These are phyloP conservation scores for Muscicapa adusta DNA, from an alignment of 2,113 vertebrate species.

Conservation along the genomic window DNA sequence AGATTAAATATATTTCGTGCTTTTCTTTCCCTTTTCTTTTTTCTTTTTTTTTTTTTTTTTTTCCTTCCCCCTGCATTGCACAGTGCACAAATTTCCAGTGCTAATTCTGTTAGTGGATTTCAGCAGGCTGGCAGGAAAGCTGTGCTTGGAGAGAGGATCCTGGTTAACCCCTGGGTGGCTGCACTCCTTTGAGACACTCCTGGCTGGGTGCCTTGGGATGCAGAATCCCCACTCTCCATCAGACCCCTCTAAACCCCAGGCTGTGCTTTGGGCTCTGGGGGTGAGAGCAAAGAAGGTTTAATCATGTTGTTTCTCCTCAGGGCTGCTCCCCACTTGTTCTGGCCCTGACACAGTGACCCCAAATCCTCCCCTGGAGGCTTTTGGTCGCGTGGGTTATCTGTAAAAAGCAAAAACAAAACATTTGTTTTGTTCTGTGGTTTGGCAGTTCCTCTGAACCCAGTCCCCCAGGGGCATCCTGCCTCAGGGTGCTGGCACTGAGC, in stretches of 20 bases:
- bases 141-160: not conserved
- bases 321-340: not conserved
- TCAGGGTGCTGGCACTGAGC: not conserved
- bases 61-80: not conserved
- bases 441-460: not conserved
- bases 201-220: not conserved
- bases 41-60: not conserved
- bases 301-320: not conserved
- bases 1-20: conserved; percentile 53
- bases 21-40: not conserved
- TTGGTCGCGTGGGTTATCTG: not conserved
- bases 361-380: not conserved
- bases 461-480: fast-evolving
- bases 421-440: not conserved
- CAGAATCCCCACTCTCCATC: not conserved
- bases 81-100: conserved; percentile 35
- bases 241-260: not conserved
- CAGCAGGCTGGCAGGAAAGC: conserved; percentile 18
- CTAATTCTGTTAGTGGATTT: conserved; percentile 46
- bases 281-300: not conserved
- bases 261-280: not conserved
- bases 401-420: not conserved
- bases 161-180: not conserved
- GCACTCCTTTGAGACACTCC: not conserved
- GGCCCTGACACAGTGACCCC: fast-evolving